Percentiles rank a stretch among this genome's conserved stretches.
Conservation (phyloP, 1,140 invertebrate genomes). For the Paraescarpia echinospica region DNA sequence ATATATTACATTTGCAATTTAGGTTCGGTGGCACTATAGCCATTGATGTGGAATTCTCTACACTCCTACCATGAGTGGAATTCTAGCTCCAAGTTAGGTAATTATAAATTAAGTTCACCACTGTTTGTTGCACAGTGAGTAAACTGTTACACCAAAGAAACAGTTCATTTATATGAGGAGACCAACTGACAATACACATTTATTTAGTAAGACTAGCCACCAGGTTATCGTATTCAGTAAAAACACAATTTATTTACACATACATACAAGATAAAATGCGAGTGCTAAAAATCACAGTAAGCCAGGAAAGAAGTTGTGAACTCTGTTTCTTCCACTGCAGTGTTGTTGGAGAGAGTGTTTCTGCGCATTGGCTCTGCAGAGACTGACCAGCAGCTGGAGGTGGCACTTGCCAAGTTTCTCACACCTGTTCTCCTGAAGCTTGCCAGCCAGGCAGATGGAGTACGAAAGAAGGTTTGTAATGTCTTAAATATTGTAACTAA, state of each 20-base stretch:
- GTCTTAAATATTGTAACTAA: neutral
- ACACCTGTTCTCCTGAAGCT: constrained; percentile 87
- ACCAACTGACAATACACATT: too few relatives aligned
- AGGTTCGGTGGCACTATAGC: too few relatives aligned
- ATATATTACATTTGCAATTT: too few relatives aligned
- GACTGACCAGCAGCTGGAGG: constrained; percentile 83
- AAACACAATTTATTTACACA: neutral
- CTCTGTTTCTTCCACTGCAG: constrained; percentile 32
- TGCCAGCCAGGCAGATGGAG: constrained; percentile 80
- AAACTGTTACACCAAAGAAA: too few relatives aligned
- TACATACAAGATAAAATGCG: neutral
- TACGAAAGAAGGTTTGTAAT: constrained; percentile 73
- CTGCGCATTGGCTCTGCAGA: constrained; percentile 83
- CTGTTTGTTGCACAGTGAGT: too few relatives aligned
- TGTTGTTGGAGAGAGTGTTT: constrained; percentile 83
- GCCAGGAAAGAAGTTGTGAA: neutral
- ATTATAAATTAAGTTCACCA: too few relatives aligned
- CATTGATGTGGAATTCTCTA: too few relatives aligned
- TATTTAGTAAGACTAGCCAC: neutral
- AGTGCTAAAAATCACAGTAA: neutral
- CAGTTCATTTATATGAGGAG: too few relatives aligned
- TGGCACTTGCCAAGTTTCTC: constrained; percentile 79
- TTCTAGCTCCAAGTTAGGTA: too few relatives aligned
- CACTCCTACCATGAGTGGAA: too few relatives aligned
- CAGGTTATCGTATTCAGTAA: neutral